Evolutionary conservation across 1,140 invertebrate genomes (phyloP).

Genomic region (Drosophila baimaii): DNA sequence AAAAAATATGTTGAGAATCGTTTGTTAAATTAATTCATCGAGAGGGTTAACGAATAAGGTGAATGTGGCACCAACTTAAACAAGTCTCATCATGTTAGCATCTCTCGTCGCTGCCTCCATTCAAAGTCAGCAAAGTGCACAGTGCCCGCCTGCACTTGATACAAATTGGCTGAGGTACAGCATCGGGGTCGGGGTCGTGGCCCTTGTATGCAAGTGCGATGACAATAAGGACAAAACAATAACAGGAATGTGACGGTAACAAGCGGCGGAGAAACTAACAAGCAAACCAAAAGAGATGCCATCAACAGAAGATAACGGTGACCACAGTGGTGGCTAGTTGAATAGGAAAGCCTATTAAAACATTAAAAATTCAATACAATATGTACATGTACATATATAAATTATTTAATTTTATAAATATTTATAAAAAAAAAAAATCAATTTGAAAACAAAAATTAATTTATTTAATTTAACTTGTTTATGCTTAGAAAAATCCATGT

Average conservation of each 20-base stretch:
- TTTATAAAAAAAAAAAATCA: too few relatives aligned
- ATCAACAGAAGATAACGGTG: slow-evolving; percentile 1
- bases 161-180: slow-evolving; percentile 26
- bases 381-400: not conserved
- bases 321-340: not conserved
- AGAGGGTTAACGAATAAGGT: not conserved
- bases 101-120: slow-evolving; percentile 7
- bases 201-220: slow-evolving; percentile 19
- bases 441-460: not conserved
- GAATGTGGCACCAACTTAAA: not conserved
- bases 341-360: not conserved
- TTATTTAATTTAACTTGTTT: not conserved
- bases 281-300: slow-evolving; percentile 18
- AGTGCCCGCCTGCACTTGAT: slow-evolving; percentile 30
- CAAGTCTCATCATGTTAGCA: slow-evolving; percentile 4
- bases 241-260: slow-evolving; percentile 16
- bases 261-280: slow-evolving; percentile 21
- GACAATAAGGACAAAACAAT: slow-evolving; percentile 40
- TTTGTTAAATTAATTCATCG: not conserved
- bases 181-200: not conserved
- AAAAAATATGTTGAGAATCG: too few relatives aligned
- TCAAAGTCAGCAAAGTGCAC: slow-evolving; percentile 25
- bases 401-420: not conserved
- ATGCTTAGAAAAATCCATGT: not conserved
- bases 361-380: not conserved